Percentiles rank a stretch among this genome's conserved stretches.
These are phyloP conservation scores for Lasioglossum villosulum DNA, from an alignment of 2,888 invertebrate species.

Conservation along the genomic window DNA sequence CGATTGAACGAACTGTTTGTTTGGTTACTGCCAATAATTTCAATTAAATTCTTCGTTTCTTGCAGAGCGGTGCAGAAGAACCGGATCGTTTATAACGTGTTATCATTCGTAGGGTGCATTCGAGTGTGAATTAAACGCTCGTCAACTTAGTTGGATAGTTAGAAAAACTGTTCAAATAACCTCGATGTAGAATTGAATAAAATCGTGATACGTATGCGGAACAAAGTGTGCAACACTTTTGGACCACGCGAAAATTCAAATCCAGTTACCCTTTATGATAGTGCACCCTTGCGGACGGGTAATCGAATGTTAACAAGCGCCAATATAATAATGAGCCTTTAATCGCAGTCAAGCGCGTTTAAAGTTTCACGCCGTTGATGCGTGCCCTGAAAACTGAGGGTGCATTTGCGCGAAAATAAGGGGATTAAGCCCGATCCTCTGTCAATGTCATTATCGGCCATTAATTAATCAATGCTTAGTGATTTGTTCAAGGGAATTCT, in stretches of 20 bases:
- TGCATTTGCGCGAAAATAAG: constrained; percentile 14
- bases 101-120: neutral
- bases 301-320: constrained; percentile 34
- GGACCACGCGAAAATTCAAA: neutral
- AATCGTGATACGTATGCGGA: neutral
- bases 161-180: neutral
- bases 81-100: neutral
- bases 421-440: constrained; percentile 6
- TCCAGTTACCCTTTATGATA: constrained; percentile 20
- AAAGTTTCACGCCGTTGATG: constrained; percentile 18
- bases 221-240: neutral
- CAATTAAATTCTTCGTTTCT: neutral
- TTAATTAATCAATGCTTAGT: neutral
- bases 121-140: neutral
- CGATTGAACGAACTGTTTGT: neutral
- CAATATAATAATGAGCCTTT: constrained; percentile 35
- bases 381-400: constrained; percentile 11
- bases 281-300: constrained; percentile 13
- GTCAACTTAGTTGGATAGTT: too few species aligned
- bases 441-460: constrained; percentile 19
- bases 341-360: constrained; percentile 31
- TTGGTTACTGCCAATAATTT: neutral
- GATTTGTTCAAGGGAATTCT: neutral
- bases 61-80: neutral
- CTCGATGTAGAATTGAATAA: neutral